These are phyloP conservation scores for Mormyrops boulengeri DNA, from an alignment of 2,797 vertebrate genomes.

Conservation along the genomic window DNA sequence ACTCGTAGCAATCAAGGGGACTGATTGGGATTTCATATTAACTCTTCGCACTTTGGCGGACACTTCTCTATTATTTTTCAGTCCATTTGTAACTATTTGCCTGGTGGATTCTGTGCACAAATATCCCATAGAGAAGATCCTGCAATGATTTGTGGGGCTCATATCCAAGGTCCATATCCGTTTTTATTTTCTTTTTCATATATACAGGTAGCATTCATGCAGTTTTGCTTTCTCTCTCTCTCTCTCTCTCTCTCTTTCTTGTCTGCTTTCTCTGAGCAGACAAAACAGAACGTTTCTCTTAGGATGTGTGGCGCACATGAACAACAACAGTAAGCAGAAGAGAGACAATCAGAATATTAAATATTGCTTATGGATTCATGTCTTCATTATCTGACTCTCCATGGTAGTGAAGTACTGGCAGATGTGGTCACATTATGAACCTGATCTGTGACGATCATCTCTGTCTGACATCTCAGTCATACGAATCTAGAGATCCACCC, in stretches of 20 bases:
- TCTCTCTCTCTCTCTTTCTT: neutral
- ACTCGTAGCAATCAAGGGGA: slow-evolving; percentile 57
- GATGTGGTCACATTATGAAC: neutral
- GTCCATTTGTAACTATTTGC: neutral
- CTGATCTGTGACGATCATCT: neutral
- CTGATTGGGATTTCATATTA: slow-evolving; percentile 63
- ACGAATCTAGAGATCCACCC: neutral
- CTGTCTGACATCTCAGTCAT: neutral
- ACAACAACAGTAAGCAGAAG: neutral
- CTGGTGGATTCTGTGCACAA: neutral
- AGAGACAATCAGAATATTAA: neutral
- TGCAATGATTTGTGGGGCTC: neutral
- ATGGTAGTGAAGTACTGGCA: neutral
- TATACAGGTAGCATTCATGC: neutral
- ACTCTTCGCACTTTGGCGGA: slow-evolving; percentile 41
- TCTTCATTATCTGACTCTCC: neutral
- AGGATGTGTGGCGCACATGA: neutral
- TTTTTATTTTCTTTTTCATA: neutral
- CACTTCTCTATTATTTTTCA: neutral
- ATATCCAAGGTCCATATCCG: neutral
- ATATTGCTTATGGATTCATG: neutral
- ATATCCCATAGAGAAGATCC: neutral
- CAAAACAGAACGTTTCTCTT: neutral
- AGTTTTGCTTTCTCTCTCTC: neutral
- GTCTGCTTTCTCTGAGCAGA: neutral